Base-by-base conservation (phyloP, 2,888 invertebrate species). In the Cheilosia vernalis region DNA sequence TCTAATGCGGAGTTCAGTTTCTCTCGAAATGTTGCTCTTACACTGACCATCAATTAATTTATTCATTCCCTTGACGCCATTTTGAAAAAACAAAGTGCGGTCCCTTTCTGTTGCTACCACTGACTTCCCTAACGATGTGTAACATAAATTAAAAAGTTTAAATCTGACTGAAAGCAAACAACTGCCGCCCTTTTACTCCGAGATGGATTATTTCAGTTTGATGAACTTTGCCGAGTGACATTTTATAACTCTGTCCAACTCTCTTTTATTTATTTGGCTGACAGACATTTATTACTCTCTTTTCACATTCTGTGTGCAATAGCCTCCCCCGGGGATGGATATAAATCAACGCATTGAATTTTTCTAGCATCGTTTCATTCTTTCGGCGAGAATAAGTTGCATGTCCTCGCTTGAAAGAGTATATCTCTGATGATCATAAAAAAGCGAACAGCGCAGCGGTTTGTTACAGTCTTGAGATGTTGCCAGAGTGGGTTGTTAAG, bases 281-380 rank as follows among this genome's bases (percentile, higher is more conserved):
- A 56, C 67, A 69, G 56, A 44, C 33, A 69, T 69, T 56, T 21
- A 10, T 21, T 42, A 30, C 30, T 78, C 6, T 17, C 30, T 78
- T 63, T 63, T 79, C 42, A 30, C 24, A 40, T 5, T 27, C 17
- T 56, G 40, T 47, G 55, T 13, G n/a, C 24, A 44, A 44, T 44
- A 44, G 44, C 56, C 40, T 4, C 7, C 21, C 13, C 2, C 21
- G 5, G 6, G 51, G 13, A 58, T 47, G 24, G 51, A 44, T 33
- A 73, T 80, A 60, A 78, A 83, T 83, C 66, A 83, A 55, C 49
- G 56, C 49, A 82, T 78, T 74, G 80, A 67, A 80, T 72, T 44
- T 53, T 78, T 66, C 24, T 27, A 56, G 37, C n/a, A 6, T 5
- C 17, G 27, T 70, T 56, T 40, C 55, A 55, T 70, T 49, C 40